A percentile compares a stretch with the other conserved stretches of the same genome.
Conservation (phyloP, 1,140 invertebrate species). For the Thalassaphorura encarpata region DNA sequence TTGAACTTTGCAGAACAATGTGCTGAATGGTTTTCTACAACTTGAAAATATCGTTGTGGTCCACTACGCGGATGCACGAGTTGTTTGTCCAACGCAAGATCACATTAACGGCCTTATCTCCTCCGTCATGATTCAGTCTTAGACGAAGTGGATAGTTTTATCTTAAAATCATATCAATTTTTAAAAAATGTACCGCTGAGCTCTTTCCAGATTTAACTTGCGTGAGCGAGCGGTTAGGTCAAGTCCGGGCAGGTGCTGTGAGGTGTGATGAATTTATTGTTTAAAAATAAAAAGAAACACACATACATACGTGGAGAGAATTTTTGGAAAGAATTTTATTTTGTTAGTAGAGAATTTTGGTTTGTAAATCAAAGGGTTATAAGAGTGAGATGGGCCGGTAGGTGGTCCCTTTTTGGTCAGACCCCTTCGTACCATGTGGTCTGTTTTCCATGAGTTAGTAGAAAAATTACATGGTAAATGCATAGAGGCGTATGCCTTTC, state of each 20-base stretch:
- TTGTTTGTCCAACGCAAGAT: constrained; percentile 79
- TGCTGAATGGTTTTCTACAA: constrained; percentile 74
- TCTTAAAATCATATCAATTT: no score
- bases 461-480: no score
- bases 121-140: constrained; percentile 42
- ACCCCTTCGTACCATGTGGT: constrained; percentile 13
- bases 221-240: neutral
- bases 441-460: no score
- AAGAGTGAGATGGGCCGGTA: constrained; percentile 7
- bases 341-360: neutral
- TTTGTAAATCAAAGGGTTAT: constrained; percentile 16
- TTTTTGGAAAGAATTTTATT: neutral
- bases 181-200: no score
- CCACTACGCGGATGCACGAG: constrained; percentile 58
- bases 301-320: neutral
- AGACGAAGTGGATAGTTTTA: no score
- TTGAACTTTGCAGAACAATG: constrained; percentile 72
- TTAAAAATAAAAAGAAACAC: neutral
- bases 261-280: neutral
- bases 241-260: neutral
- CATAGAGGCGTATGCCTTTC: no score
- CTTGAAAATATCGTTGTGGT: constrained; percentile 61
- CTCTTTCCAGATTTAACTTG: no score
- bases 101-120: constrained; percentile 82
- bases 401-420: constrained; percentile 15